Conservation (phyloP, 2,888 invertebrate species). For the Drosophila prostipennis region DNA sequence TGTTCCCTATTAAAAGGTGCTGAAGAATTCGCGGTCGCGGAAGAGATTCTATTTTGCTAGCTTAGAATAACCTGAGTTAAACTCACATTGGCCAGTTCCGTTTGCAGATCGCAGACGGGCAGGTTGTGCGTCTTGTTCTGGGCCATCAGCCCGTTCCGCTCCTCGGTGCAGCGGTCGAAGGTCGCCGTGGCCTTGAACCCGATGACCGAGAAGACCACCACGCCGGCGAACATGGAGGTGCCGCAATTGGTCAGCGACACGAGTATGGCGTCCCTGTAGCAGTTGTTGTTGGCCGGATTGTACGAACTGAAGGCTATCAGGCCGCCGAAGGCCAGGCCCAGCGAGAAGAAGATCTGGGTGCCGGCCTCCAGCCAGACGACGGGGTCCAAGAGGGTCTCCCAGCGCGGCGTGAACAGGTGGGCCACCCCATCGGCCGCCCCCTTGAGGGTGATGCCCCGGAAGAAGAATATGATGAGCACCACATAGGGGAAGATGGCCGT, state of each 20-base stretch:
- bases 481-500: slow-evolving; percentile 98
- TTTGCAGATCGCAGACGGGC: slow-evolving; percentile 92
- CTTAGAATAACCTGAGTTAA: too few species aligned
- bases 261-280: slow-evolving; percentile 95
- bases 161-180: slow-evolving; percentile 82
- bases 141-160: slow-evolving; percentile 85
- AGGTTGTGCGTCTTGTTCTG: slow-evolving; percentile 88
- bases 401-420: slow-evolving; percentile 96
- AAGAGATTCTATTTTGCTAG: too few species aligned
- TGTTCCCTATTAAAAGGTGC: too few species aligned
- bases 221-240: slow-evolving; percentile 98
- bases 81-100: slow-evolving; percentile 94
- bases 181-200: slow-evolving; percentile 90
- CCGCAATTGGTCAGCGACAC: slow-evolving; percentile 97
- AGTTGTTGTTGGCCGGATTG: slow-evolving; percentile 98
- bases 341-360: slow-evolving; percentile 98
- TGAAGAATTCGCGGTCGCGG: not conserved
- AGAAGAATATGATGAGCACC: slow-evolving; percentile 97
- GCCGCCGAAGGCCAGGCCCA: slow-evolving; percentile 97
- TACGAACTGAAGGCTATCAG: slow-evolving; percentile 97
- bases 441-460: slow-evolving; percentile 95
- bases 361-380: slow-evolving; percentile 99
- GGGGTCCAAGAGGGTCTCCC: slow-evolving; percentile 95
- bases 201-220: slow-evolving; percentile 97
- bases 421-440: slow-evolving; percentile 92